Base-by-base conservation (phyloP, 2,888 invertebrate genomes). In the Troilus luridus region DNA sequence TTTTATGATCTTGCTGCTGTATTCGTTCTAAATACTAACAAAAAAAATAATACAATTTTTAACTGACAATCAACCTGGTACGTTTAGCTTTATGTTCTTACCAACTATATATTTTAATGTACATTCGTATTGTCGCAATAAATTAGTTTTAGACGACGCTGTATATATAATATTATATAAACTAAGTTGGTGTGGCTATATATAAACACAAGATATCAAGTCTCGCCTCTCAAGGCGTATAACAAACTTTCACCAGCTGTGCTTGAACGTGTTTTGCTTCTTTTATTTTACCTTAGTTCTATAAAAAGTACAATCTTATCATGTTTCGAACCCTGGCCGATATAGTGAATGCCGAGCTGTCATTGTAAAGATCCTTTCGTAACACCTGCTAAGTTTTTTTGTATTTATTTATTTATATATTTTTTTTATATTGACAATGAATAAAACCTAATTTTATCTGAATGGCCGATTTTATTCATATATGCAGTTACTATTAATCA, bases 281-380 rank as follows among this genome's bases (percentile, higher is more conserved):
- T 67, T 72, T 72, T 72, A 72, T 72, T 72, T 24, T 27, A 27
- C 72, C 24, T 24, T 24, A 41, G 72, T 7, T 19, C 72, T 17
- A 77, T 77, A 77, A 77, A 77, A 17, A 7, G 72, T 77, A 77
- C 72, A 77, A 77, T 77, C 72, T 77, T 77, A 77, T 77, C 72
- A 77, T 77, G 72, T 41, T 72, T 72, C 14, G 41, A 77, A 77
- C 72, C 72, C 72, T 77, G 72, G 72, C 72, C 72, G 72, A 77
- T 77, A 77, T 41, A 41, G 19, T 77, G 41, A 77, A 41, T 41
- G 72, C 41, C 27, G 67, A 67, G 24, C 67, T 67, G 14, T 11
- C 14, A 1, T 41, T 19, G 19, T 41, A 77, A 77, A 41, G 72
- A 41, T 41, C 72, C 27, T 77, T 77, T 41, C 5, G 27, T 19